Percentiles rank a stretch among this genome's conserved stretches.
phyloP scores from a whole-genome alignment of 2,888 invertebrate species.

The Leucoma salicis region DNA sequence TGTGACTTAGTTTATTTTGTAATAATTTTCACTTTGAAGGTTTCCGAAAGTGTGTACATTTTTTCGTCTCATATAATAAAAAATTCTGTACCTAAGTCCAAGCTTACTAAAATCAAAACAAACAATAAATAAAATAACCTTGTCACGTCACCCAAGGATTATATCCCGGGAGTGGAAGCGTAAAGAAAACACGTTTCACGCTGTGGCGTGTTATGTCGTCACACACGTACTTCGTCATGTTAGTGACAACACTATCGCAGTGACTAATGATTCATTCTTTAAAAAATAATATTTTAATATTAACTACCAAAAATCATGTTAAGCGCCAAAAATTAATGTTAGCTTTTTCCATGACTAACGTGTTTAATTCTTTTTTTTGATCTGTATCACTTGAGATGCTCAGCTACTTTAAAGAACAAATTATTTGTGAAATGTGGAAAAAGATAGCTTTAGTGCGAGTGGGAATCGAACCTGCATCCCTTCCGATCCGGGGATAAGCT shows the following conservation, averaged over 20 bases:
- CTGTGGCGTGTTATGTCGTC: conserved; percentile 17
- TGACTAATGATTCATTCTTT: conserved; percentile 1
- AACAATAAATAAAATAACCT: conserved; percentile 28
- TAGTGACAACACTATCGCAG: conserved; percentile 10
- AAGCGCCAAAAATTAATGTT: background rate
- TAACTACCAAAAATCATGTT: background rate
- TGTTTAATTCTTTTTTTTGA: no score
- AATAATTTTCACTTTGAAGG: no score
- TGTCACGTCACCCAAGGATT: conserved; percentile 36
- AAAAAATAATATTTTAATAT: background rate
- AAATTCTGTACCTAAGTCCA: conserved; percentile 4
- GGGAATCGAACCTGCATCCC: no score
- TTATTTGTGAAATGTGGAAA: no score
- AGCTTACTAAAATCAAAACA: conserved; percentile 27
- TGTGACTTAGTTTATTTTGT: no score
- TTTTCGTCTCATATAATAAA: no score
- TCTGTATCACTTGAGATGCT: no score
- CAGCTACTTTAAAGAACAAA: no score
- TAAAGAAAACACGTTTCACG: conserved; percentile 31
- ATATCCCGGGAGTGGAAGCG: conserved; percentile 13
- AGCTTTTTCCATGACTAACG: no score
- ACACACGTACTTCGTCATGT: conserved; percentile 16
- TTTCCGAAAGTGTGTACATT: no score
- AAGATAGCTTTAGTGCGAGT: no score
- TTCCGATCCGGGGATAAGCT: no score